These are phyloP conservation scores for Acanthopagrus latus DNA, from an alignment of 2,797 vertebrate genomes.

Conservation along the genomic window DNA sequence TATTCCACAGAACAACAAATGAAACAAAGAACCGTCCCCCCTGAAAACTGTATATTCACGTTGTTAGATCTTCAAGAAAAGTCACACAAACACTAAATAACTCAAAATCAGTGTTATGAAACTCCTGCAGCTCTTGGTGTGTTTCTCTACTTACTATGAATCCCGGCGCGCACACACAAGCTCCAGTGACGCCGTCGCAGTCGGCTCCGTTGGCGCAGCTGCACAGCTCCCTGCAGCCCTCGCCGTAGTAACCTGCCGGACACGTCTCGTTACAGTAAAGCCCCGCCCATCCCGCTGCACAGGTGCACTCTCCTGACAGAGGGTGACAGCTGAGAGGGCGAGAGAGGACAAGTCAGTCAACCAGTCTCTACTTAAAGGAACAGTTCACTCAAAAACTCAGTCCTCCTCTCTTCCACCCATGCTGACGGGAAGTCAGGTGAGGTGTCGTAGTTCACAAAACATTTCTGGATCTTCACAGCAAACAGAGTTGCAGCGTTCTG, in stretches of 20 bases:
- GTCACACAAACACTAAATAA: too few species aligned
- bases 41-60: too few species aligned
- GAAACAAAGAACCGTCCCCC: neutral
- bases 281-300: slow-evolving; percentile 93
- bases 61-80: too few species aligned
- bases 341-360: neutral
- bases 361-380: too few species aligned
- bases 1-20: neutral
- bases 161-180: slow-evolving; percentile 92
- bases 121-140: slow-evolving; percentile 4
- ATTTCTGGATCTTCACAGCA: too few species aligned
- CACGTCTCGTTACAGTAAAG: slow-evolving; percentile 95
- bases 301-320: slow-evolving; percentile 94
- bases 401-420: too few species aligned
- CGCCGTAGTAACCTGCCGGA: slow-evolving; percentile 89
- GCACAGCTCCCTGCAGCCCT: slow-evolving; percentile 90
- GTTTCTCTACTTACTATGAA: slow-evolving; percentile 86
- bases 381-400: neutral
- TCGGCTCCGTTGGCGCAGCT: slow-evolving; percentile 93
- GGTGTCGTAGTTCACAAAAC: too few species aligned
- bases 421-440: too few species aligned
- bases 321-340: slow-evolving; percentile 91
- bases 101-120: slow-evolving; percentile 2
- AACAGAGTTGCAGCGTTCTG: too few species aligned
- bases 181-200: slow-evolving; percentile 91